Evolutionary conservation across 2,888 invertebrate species (phyloP), one percentile per base, ranked within the genome.

Genomic region (Rosalia funebris): DNA sequence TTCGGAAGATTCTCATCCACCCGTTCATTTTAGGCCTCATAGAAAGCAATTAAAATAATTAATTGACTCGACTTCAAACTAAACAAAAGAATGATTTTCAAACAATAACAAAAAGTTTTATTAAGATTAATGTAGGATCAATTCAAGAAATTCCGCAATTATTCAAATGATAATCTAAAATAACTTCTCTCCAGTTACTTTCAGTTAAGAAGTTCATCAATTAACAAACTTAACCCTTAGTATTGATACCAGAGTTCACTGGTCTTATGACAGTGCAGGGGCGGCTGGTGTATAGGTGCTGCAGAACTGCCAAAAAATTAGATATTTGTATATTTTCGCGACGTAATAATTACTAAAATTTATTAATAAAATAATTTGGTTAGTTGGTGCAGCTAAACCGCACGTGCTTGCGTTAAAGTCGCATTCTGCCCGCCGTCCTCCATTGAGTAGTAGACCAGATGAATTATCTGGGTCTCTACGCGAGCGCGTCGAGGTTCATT

Each of bases 1-100:
- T n/a, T n/a, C 2, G 34, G 34, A 34, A 34, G 5, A 7, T 34
- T 34, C 3, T 34, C 34, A 34, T 34, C 11, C 34, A n/a, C 2
- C 34, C 34, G 34, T n/a, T 34, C 10, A 34, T 34, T 34, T 34
- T 34, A n/a, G 11, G 34, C 34, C 34, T 34, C 34, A n/a, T n/a
- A 34, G 11, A 34, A 34, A 34, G 34, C 34, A 34, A 34, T 34
- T 34, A 34, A 34, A 34, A 34, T 34, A 34, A 34, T 34, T 34
- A 34, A 34, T 34, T n/a, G 34, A n/a, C 34, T 5, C 34, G 34
- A n/a, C 34, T n/a, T 34, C 2, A 34, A n/a, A 34, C 34, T 34
- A 34, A 7, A 34, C 34, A 34, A n/a, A 34, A 34, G 34, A 34
- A 34, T 11, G 11, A 34, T n/a, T 34, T 34, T 34, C 34, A 7